These are phyloP conservation scores for Macrophya annulata DNA, from an alignment of 2,888 invertebrate species.

Conservation along the genomic window DNA sequence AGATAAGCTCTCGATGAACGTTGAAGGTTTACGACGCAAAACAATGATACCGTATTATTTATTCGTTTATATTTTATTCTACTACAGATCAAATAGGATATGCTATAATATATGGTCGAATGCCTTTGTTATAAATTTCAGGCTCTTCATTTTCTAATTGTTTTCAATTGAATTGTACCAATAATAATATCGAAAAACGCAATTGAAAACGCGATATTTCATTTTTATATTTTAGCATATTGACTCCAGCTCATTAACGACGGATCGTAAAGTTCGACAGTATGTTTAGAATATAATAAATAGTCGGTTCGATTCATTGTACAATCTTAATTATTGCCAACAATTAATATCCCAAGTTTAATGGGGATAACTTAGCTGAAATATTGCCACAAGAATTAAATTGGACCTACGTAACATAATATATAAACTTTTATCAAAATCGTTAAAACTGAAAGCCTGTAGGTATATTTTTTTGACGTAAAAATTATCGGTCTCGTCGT, in stretches of 20 bases:
- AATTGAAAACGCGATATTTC: background rate
- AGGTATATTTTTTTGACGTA: too few species aligned
- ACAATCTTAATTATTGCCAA: background rate
- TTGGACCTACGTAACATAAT: too few species aligned
- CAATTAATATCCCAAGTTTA: background rate
- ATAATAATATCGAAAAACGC: background rate
- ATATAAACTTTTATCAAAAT: background rate
- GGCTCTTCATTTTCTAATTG: background rate
- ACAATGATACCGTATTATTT: conserved; percentile 73
- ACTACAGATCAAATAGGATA: background rate
- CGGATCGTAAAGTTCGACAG: background rate
- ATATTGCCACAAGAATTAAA: too few species aligned
- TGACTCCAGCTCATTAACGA: background rate
- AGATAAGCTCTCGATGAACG: background rate
- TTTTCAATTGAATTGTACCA: background rate
- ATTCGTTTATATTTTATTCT: conserved; percentile 48
- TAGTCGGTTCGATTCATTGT: background rate
- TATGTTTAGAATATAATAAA: background rate
- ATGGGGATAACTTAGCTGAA: too few species aligned
- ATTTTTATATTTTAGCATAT: background rate
- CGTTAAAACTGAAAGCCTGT: background rate
- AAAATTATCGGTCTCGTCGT: background rate
- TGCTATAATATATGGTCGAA: background rate
- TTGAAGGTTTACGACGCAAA: conserved; percentile 68
- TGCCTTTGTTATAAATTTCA: background rate